Conservation (phyloP, 2,888 invertebrate species). For the Tetranychus truncatus region DNA sequence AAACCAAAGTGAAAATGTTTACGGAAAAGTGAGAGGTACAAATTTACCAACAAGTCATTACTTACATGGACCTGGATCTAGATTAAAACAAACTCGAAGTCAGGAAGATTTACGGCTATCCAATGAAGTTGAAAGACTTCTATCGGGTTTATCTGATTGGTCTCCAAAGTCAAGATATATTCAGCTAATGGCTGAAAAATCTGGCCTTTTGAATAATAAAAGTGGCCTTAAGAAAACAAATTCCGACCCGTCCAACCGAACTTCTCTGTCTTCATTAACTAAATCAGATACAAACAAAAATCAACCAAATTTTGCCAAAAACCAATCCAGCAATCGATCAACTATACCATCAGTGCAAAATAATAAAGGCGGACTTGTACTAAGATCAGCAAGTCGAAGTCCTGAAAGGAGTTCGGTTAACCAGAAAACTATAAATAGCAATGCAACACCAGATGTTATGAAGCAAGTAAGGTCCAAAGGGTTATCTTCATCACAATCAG, state of each 20-base stretch:
- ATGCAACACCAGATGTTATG: not conserved
- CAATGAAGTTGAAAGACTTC: not conserved
- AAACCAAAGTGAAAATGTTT: not conserved
- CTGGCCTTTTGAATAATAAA: not conserved
- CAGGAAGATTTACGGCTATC: not conserved
- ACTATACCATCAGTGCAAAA: not conserved
- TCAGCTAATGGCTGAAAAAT: not conserved
- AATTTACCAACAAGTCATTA: not conserved
- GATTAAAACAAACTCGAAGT: not conserved
- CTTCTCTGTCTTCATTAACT: not conserved
- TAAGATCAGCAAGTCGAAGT: not conserved
- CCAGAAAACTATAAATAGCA: not conserved
- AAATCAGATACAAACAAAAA: not conserved
- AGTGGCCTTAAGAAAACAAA: not conserved
- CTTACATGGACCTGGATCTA: not conserved
- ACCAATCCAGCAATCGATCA: not conserved
- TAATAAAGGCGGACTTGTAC: not conserved
- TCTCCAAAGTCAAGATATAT: slow-evolving; percentile 5
- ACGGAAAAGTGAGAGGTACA: not conserved
- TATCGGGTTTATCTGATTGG: not conserved
- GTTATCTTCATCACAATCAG: no score
- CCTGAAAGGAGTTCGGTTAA: not conserved
- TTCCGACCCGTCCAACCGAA: no score
- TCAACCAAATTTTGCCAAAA: no score
- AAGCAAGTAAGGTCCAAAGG: no score